phyloP scores from a whole-genome alignment of 1,140 invertebrate genomes.

The Calycopis cecrops region DNA sequence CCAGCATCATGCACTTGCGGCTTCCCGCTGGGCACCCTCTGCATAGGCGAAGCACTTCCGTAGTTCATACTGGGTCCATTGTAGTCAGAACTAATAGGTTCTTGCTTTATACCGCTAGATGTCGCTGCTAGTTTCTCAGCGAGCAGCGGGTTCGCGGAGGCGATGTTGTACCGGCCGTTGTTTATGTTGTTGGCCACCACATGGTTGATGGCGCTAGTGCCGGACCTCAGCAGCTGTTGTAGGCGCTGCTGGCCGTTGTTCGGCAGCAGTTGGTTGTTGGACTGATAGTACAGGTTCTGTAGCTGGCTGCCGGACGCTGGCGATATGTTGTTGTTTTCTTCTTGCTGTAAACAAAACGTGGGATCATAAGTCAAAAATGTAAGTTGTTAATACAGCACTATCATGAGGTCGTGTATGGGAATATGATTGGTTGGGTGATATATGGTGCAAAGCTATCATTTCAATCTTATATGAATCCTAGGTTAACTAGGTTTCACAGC shows the following conservation, averaged over 20 bases:
- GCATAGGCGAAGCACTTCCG: conserved; percentile 67
- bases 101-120: conserved; percentile 75
- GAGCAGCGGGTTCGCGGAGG: conserved; percentile 86
- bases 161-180: conserved; percentile 85
- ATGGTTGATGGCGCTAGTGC: conserved; percentile 65
- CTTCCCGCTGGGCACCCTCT: conserved; percentile 70
- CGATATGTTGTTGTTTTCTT: conserved; percentile 73
- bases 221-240: conserved; percentile 62
- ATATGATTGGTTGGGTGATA: too few species aligned
- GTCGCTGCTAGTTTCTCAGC: conserved; percentile 78
- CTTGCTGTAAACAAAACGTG: conserved; percentile 56
- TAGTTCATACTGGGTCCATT: conserved; percentile 70
- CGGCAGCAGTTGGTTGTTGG: conserved; percentile 48
- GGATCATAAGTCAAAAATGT: conserved; percentile 7
- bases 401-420: too few species aligned
- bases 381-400: too few species aligned
- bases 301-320: conserved; percentile 58
- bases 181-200: conserved; percentile 71
- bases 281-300: conserved; percentile 57
- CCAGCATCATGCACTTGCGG: conserved; percentile 68
- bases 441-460: not conserved
- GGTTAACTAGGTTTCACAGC: too few species aligned
- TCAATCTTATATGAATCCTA: too few species aligned
- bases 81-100: conserved; percentile 70
- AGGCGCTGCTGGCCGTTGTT: conserved; percentile 63